Conservation (phyloP, 2,797 vertebrate genomes). For the Hemitrygon akajei region DNA sequence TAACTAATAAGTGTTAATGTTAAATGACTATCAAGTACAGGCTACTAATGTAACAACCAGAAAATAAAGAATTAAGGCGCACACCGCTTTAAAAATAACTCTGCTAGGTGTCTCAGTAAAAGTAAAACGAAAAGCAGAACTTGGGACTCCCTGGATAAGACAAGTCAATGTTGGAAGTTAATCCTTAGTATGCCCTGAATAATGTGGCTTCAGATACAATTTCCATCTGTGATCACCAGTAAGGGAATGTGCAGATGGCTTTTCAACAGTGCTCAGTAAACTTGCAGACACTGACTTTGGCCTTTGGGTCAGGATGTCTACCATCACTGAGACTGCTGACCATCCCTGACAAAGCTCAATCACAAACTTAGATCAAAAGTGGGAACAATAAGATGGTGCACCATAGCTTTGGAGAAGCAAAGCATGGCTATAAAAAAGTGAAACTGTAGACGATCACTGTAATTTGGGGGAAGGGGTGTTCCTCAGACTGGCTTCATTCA, state of each 20-base stretch:
- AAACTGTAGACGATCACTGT: no score
- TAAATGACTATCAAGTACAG: not conserved
- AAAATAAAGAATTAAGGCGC: not conserved
- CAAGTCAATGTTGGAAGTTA: not conserved
- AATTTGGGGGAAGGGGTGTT: no score
- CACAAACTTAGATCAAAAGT: not conserved
- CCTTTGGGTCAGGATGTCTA: not conserved
- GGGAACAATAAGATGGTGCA: not conserved
- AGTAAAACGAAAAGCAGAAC: not conserved
- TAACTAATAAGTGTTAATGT: not conserved
- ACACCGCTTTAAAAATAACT: not conserved
- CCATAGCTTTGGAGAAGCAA: no score
- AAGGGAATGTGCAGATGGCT: not conserved
- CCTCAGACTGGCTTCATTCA: no score
- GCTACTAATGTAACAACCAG: not conserved
- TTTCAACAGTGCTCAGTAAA: not conserved
- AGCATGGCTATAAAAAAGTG: no score
- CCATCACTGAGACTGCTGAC: not conserved
- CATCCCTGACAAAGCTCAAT: not conserved
- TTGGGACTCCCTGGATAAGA: not conserved
- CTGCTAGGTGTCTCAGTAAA: not conserved
- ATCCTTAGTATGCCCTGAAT: no score
- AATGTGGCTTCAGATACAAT: not conserved
- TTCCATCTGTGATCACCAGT: not conserved
- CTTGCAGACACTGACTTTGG: not conserved